A percentile compares a stretch with the other conserved stretches of the same genome.
Conservation (phyloP, 2,113 vertebrate genomes). For the Cathartes aura region DNA sequence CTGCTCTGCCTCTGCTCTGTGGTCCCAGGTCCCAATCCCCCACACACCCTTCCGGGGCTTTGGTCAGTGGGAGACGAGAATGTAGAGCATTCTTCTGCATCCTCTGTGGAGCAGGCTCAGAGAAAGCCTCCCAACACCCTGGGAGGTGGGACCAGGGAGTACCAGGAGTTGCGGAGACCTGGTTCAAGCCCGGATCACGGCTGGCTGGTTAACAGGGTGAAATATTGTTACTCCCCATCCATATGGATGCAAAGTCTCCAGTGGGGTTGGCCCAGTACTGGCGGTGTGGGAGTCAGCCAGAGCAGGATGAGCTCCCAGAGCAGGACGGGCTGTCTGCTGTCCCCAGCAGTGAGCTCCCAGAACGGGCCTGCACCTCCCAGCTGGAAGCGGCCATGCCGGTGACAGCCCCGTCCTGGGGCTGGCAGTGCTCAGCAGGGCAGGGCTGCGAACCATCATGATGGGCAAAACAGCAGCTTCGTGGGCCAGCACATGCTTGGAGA, state of each 20-base stretch:
- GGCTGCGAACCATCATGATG: neutral
- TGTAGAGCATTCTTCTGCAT: neutral
- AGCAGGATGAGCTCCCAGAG: neutral
- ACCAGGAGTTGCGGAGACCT: neutral
- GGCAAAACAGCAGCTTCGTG: neutral
- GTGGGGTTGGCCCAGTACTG: neutral
- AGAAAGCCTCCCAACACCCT: neutral
- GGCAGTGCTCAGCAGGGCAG: neutral
- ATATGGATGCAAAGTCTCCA: neutral
- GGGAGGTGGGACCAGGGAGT: neutral
- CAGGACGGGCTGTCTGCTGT: neutral
- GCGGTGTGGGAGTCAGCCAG: neutral
- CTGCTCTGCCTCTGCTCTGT: neutral
- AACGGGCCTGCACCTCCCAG: neutral
- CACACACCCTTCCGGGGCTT: accelerated
- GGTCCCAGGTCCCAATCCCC: neutral
- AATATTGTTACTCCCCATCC: neutral
- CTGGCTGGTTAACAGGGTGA: neutral
- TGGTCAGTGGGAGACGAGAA: neutral
- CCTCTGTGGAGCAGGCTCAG: neutral
- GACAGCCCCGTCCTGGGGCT: neutral
- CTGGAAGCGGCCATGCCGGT: accelerated
- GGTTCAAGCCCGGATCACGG: neutral
- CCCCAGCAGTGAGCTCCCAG: neutral
- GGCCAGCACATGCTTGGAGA: neutral